These are phyloP conservation scores for Chiloscyllium punctatum DNA, from an alignment of 2,797 vertebrate species.

Conservation along the genomic window DNA sequence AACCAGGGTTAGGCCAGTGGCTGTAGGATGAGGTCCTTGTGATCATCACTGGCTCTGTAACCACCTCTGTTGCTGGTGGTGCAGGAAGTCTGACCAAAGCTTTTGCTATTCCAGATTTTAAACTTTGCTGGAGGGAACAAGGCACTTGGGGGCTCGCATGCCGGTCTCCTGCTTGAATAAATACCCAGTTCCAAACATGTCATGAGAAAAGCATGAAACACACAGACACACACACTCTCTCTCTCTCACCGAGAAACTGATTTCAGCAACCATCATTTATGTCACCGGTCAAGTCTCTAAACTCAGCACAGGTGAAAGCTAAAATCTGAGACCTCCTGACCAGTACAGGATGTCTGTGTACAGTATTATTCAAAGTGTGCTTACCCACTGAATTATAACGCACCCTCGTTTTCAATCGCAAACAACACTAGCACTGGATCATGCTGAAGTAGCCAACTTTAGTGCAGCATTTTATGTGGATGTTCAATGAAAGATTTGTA, in stretches of 20 bases:
- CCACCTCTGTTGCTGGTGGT: no score
- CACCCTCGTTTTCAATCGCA: background rate
- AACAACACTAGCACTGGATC: background rate
- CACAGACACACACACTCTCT: no score
- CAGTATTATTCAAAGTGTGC: background rate
- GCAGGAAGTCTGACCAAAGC: no score
- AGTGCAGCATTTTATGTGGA: background rate
- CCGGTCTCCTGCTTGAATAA: no score
- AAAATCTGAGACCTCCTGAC: background rate
- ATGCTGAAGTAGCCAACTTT: background rate
- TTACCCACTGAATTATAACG: background rate
- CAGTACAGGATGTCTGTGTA: background rate
- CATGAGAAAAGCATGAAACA: no score
- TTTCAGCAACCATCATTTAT: background rate
- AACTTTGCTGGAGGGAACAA: no score
- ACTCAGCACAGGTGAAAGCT: background rate
- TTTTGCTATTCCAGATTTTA: no score
- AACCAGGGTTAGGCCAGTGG: no score
- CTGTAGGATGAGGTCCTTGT: no score
- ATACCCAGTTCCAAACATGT: no score
- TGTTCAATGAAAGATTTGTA: background rate
- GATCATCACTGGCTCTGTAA: no score
- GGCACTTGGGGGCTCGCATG: no score
- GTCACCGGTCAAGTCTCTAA: background rate
- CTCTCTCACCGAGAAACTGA: background rate